phyloP scores from a whole-genome alignment of 2,797 vertebrate genomes.

The Discoglossus pictus region DNA sequence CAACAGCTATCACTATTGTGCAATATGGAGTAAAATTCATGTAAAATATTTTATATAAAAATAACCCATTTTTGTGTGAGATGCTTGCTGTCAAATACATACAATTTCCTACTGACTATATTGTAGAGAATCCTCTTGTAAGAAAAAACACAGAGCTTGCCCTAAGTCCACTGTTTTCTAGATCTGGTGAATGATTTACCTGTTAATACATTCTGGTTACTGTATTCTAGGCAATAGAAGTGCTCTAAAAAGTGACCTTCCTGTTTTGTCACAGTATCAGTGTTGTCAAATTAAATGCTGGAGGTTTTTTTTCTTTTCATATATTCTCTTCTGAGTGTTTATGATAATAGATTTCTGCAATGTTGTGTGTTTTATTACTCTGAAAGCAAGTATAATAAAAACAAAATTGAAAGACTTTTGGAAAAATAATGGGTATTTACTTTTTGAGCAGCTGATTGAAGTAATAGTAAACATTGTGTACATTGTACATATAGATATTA shows the following conservation, averaged over 20 bases:
- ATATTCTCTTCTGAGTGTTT: not conserved
- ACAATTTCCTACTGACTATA: no score
- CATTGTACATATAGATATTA: no score
- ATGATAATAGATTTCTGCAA: not conserved
- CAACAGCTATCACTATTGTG: no score
- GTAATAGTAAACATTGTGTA: no score
- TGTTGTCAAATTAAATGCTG: not conserved
- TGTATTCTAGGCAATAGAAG: not conserved
- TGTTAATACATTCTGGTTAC: not conserved
- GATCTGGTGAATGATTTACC: not conserved
- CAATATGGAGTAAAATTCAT: no score
- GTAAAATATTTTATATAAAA: no score
- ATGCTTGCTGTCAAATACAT: no score
- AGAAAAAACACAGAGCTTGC: no score
- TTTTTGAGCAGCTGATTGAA: slow-evolving; percentile 8
- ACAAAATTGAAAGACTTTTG: not conserved
- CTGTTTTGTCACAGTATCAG: not conserved
- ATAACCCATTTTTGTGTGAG: no score
- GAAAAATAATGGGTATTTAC: slow-evolving; percentile 1
- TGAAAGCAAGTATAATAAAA: slow-evolving; percentile 4
- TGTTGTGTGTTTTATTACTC: slow-evolving; percentile 2
- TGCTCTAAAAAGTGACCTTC: slow-evolving; percentile 5
- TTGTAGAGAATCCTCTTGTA: no score
- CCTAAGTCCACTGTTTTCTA: no score
- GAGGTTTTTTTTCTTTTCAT: no score